Evolutionary conservation across 2,888 invertebrate genomes (phyloP), one percentile per base, ranked within the genome.

Genomic region (Tachina lurida): DNA sequence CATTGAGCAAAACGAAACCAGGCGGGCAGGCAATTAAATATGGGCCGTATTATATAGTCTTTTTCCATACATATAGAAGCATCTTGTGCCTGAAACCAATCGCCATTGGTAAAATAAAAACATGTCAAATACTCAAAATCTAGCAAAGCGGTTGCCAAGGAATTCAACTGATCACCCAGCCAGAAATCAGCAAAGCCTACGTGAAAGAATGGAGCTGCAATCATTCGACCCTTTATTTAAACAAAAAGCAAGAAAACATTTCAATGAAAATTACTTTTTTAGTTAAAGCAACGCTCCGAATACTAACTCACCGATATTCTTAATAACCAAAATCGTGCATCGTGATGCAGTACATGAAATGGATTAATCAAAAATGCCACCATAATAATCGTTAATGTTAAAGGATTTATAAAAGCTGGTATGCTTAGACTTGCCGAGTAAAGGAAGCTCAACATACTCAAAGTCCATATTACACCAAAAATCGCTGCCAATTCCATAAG

Each of bases 1-100:
- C 99, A 99, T 92, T 99, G 99, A 75, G 98, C 98, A 93, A 99
- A 99, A 45, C 99, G 96, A 88, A 98, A 97, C 98, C 98, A 99
- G 0, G 99, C 99, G 0, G 99, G 99, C 31, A 99, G 93, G 89
- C 98, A 96, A 89, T 97, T 96, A 49, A 99, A 97, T 12, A 98
- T 93, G 0, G 98, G 96, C 7, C 98, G 94, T 45, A 97, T 94
- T 68, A 97, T 94, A 87, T 96, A 95, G 87, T 95, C 95, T 90
- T 95, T 96, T 85, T 95, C 95, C 89, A 95, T 94, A 88, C 96
- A 95, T 88, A 96, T 95, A 80, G 95, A 95, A 0, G 95, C 94
- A 90, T 95, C 95, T 92, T 79, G 84, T 0, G 92, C 92, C 86
- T 94, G 93, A 63, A 94, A 93, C 96, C 96, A 97, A 90, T 96